These are phyloP conservation scores for Neoseiulus cucumeris DNA, from an alignment of 1,140 invertebrate genomes.

Conservation along the genomic window DNA sequence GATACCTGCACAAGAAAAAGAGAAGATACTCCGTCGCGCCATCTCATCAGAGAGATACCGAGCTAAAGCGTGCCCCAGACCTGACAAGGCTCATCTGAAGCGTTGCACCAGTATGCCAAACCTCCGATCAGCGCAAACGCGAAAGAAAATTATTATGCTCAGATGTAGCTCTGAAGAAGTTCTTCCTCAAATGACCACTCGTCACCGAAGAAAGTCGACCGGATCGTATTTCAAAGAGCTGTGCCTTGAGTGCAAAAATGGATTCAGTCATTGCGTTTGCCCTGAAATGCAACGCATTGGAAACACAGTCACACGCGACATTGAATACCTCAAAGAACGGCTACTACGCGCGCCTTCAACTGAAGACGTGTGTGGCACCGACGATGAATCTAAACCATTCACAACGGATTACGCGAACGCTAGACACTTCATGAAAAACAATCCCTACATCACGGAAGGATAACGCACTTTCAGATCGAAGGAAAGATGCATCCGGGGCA, in stretches of 20 bases:
- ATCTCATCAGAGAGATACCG: background rate
- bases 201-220: background rate
- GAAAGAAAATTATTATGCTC: background rate
- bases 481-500: background rate
- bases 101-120: background rate
- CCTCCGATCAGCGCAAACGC: background rate
- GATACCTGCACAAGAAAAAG: background rate
- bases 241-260: slow-evolving; percentile 1
- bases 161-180: background rate
- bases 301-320: background rate
- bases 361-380: background rate
- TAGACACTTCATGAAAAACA: slow-evolving; percentile 2
- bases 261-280: background rate
- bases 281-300: background rate
- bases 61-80: background rate
- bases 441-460: background rate
- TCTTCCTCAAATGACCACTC: background rate
- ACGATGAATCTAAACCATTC: background rate
- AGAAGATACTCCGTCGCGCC: background rate
- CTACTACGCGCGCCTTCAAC: background rate
- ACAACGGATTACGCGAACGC: background rate
- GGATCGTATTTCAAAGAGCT: background rate
- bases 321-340: background rate
- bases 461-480: slow-evolving; percentile 5
- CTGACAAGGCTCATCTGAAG: background rate